phyloP scores from a whole-genome alignment of 2,797 vertebrate species.

The Lindbergichthys nudifrons region DNA sequence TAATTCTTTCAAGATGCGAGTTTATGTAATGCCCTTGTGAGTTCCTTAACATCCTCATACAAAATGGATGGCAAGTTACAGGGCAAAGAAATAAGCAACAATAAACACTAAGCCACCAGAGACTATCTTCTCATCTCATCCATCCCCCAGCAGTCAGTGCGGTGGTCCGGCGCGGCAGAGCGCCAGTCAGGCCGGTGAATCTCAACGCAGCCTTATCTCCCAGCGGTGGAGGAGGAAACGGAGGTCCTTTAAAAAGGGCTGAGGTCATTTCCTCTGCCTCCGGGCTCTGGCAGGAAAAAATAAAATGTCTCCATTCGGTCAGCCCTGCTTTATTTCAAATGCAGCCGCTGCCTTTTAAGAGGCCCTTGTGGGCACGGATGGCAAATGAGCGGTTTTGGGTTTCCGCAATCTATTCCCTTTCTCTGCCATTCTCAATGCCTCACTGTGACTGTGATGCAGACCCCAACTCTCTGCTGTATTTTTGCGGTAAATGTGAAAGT shows the following conservation, averaged over 20 bases:
- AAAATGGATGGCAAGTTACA: slow-evolving; percentile 63
- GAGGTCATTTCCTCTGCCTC: slow-evolving; percentile 92
- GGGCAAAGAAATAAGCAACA: slow-evolving; percentile 59
- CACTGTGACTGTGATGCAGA: slow-evolving; percentile 58
- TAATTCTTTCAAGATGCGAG: slow-evolving; percentile 61
- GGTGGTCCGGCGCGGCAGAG: slow-evolving; percentile 74
- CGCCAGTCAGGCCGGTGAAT: slow-evolving; percentile 69
- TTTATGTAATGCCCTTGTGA: slow-evolving; percentile 64
- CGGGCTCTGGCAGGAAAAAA: slow-evolving; percentile 84
- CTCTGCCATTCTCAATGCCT: slow-evolving; percentile 52
- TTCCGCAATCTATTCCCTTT: slow-evolving; percentile 64
- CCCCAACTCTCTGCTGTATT: slow-evolving; percentile 56
- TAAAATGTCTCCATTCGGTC: slow-evolving; percentile 84
- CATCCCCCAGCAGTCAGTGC: slow-evolving; percentile 84
- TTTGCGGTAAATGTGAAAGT: slow-evolving; percentile 57
- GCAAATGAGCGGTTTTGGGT: slow-evolving; percentile 81
- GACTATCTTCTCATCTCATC: slow-evolving; percentile 78
- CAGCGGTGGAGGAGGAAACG: slow-evolving; percentile 85
- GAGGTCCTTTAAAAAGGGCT: slow-evolving; percentile 84
- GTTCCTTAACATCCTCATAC: slow-evolving; percentile 54
- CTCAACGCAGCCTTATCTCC: slow-evolving; percentile 85
- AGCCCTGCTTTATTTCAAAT: slow-evolving; percentile 86
- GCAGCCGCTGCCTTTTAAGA: slow-evolving; percentile 82
- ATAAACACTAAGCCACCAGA: slow-evolving; percentile 54
- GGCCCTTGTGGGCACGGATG: slow-evolving; percentile 80